A percentile compares a stretch with the other conserved stretches of the same genome.
Evolutionary conservation across 2,113 vertebrate genomes (phyloP).

Genomic region (Conger conger): DNA sequence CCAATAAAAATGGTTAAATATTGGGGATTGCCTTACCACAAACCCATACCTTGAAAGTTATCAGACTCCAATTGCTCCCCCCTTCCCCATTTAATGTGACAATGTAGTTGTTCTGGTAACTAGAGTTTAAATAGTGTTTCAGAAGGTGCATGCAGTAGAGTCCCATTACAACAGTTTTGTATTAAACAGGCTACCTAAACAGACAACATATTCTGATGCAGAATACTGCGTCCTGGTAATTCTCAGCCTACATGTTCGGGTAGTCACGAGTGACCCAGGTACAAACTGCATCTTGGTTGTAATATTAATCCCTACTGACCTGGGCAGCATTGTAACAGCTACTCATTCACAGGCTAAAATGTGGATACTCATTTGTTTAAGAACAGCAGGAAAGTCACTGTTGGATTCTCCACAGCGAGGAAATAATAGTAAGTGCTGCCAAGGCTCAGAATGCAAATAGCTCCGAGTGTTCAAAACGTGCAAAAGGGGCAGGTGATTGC

Average conservation of each 20-base stretch:
- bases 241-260: not conserved
- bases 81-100: not conserved
- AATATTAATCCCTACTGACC: not conserved
- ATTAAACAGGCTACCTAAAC: not conserved
- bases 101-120: not conserved
- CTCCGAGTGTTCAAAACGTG: too few species aligned
- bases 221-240: not conserved
- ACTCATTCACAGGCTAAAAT: not conserved
- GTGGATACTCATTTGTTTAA: not conserved
- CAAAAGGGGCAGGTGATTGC: not conserved
- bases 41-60: not conserved
- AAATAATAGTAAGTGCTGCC: not conserved
- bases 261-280: not conserved
- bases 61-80: not conserved
- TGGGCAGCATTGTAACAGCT: not conserved
- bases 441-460: not conserved
- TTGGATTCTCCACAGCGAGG: not conserved
- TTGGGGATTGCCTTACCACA: constrained; percentile 5
- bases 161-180: not conserved
- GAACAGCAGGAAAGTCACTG: not conserved
- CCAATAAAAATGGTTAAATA: not conserved
- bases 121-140: not conserved
- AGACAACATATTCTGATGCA: not conserved
- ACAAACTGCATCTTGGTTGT: not conserved
- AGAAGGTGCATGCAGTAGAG: not conserved